These are phyloP conservation scores for Xylocampa areola DNA, from an alignment of 2,888 invertebrate genomes.

Conservation along the genomic window DNA sequence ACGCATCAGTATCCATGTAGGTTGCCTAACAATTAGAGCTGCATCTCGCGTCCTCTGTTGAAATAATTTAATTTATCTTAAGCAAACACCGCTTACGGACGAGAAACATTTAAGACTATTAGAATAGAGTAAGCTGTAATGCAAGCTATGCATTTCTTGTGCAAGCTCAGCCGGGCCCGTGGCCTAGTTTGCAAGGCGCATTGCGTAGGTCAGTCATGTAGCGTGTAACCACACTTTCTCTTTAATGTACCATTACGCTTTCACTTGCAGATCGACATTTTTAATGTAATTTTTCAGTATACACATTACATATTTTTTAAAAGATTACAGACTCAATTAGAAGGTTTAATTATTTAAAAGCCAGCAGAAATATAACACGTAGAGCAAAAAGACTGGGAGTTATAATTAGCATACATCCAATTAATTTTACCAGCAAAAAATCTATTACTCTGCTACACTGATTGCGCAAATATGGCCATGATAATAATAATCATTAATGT, in stretches of 20 bases:
- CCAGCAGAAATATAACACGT: conserved; percentile 14
- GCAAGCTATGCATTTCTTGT: conserved; percentile 71
- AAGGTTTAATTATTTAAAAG: conserved; percentile 14
- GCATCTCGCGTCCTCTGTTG: conserved; percentile 36
- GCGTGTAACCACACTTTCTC: conserved; percentile 79
- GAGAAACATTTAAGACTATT: conserved; percentile 53
- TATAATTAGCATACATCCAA: conserved; percentile 19
- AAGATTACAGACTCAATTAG: conserved; percentile 25
- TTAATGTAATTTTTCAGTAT: conserved; percentile 41
- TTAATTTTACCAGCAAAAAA: conserved; percentile 28
- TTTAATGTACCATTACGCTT: conserved; percentile 77
- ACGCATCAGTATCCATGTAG: conserved; percentile 4
- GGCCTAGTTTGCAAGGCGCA: conserved; percentile 78
- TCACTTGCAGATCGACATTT: conserved; percentile 67
- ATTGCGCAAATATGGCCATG: conserved; percentile 26
- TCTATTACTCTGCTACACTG: background rate
- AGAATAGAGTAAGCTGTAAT: conserved; percentile 60
- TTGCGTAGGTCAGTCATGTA: conserved; percentile 85
- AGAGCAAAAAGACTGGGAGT: conserved; percentile 10
- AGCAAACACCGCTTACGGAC: conserved; percentile 56
- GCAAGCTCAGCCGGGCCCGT: conserved; percentile 75
- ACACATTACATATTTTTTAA: conserved; percentile 24
- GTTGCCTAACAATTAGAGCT: conserved; percentile 22
- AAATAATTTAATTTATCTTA: conserved; percentile 52
- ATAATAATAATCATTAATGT: conserved; percentile 26